Percentiles rank a stretch among this genome's conserved stretches.
phyloP scores from a whole-genome alignment of 2,113 vertebrate species.

The Phrynocephalus versicolor region DNA sequence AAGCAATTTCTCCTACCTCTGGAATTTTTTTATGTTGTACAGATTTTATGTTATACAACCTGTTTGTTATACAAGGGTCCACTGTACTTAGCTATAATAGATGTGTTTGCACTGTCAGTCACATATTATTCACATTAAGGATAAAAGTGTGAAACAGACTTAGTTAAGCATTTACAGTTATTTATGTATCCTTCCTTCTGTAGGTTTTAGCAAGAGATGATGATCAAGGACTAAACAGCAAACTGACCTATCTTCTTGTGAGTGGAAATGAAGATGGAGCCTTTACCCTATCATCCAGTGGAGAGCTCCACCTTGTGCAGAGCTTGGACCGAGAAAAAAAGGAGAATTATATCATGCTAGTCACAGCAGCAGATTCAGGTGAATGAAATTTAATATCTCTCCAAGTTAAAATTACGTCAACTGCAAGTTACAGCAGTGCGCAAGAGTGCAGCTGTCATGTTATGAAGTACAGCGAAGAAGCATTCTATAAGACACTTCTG shows the following conservation, averaged over 20 bases:
- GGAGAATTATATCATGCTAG: slow-evolving; percentile 81
- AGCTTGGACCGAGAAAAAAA: slow-evolving; percentile 88
- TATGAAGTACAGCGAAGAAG: no score
- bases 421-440: no score
- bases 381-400: background rate
- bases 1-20: no score
- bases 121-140: background rate
- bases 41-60: no score
- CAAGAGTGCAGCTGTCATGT: no score
- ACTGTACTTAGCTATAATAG: background rate
- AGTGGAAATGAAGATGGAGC: slow-evolving; percentile 84
- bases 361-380: slow-evolving; percentile 93
- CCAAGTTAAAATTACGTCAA: background rate
- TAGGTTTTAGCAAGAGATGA: slow-evolving; percentile 95
- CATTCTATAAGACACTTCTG: no score
- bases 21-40: no score
- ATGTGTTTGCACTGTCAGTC: background rate
- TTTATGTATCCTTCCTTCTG: background rate
- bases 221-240: slow-evolving; percentile 88
- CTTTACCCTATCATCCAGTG: slow-evolving; percentile 85
- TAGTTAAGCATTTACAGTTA: background rate
- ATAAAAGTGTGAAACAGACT: background rate
- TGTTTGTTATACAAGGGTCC: no score
- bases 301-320: slow-evolving; percentile 84
- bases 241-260: slow-evolving; percentile 84